Base-by-base conservation (phyloP, 1,140 invertebrate genomes). In the Latrodectus geometricus region DNA sequence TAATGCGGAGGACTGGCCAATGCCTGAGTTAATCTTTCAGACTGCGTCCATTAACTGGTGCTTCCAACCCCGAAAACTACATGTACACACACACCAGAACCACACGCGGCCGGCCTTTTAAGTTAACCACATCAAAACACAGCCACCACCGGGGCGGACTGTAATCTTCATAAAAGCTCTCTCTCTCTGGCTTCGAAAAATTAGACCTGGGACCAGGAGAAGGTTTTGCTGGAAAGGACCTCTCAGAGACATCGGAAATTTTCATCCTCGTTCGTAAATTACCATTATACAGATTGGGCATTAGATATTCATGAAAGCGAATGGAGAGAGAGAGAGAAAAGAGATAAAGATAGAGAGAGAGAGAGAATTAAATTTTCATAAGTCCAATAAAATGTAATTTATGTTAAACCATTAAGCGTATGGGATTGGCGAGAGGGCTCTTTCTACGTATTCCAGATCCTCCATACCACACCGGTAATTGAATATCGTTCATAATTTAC, bases 401-500 rank as follows among this genome's bases (percentile, higher is more conserved):
- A 86, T 86, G 84, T 86, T 86, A 86, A 86, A 86, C 84, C 84
- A 86, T 86, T 86, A 86, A 73, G 66, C 68, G 77, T 52, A 68
- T 76, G 48, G 83, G 73, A 69, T 77, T 70, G 74, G 74, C 35
- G 56, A 54, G 74, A 69, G 50, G 35, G 65, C 69, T 23, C 75
- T 69, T 70, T 66, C 23, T 84, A 68, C 82, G 65, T 76, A 69
- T 75, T 74, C 49, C 35, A 35, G 35, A 35, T 35, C 35, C 35
- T 35, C 35, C 35, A 35, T 35, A 35, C 35, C 35, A 35, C 35
- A 14, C 21, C 35, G 17, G 84, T 86, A 86, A 86, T 86, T 86
- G 84, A 86, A 86, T 86, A 86, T 86, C 84, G 84, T 86, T 86
- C 84, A 86, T 86, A 86, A 86, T 86, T 86, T 86, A 86, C 84